Evolutionary conservation across 2,113 vertebrate genomes (phyloP).

Genomic region (Heterotilapia buettikoferi): DNA sequence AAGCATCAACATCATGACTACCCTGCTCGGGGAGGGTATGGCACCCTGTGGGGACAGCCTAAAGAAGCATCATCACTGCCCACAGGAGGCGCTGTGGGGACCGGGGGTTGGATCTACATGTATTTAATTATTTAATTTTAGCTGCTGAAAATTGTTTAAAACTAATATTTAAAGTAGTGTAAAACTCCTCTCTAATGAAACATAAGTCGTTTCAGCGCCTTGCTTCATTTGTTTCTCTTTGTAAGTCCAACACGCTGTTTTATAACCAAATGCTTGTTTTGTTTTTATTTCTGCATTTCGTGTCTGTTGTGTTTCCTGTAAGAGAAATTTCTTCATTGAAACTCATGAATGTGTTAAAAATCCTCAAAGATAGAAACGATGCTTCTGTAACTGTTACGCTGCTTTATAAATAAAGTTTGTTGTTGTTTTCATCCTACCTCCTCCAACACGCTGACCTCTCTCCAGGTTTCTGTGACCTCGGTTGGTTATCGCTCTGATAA

Average conservation of each 20-base stretch:
- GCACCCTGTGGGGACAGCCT: neutral
- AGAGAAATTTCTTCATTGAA: neutral
- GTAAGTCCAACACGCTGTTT: neutral
- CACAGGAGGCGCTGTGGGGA: neutral
- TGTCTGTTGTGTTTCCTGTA: neutral
- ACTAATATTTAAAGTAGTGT: neutral
- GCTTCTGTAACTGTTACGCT: neutral
- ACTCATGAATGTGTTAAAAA: neutral
- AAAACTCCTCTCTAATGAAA: neutral
- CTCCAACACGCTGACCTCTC: neutral
- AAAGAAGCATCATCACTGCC: neutral
- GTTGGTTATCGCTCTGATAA: neutral
- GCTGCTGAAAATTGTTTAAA: neutral
- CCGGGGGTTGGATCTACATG: neutral
- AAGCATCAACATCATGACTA: neutral
- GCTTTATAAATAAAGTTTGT: neutral
- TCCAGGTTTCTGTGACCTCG: neutral
- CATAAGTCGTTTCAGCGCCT: neutral
- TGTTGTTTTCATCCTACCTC: neutral
- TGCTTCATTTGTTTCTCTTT: neutral
- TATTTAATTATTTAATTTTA: neutral
- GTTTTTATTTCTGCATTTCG: neutral
- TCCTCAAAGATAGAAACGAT: neutral
- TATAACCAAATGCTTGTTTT: neutral
- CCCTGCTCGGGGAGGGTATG: fast-evolving